Conservation (phyloP, 2,888 invertebrate genomes). For the Allacma fusca region DNA sequence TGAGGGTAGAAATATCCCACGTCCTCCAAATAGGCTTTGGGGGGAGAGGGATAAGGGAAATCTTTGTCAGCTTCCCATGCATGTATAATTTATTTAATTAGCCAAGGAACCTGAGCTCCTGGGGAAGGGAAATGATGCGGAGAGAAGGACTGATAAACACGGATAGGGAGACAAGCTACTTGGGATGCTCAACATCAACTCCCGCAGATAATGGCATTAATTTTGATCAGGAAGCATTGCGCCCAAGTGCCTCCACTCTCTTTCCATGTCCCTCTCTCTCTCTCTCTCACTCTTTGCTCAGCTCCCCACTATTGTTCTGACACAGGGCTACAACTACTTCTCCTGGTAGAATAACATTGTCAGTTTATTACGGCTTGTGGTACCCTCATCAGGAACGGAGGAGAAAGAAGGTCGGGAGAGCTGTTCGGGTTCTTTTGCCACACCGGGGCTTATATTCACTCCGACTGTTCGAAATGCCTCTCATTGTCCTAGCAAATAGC, state of each 20-base stretch:
- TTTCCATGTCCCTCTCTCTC: constrained; percentile 26
- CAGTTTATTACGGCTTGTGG: constrained; percentile 19
- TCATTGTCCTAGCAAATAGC: too few species aligned
- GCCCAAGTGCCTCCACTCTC: constrained; percentile 40
- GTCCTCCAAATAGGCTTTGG: too few species aligned
- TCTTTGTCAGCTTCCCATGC: constrained; percentile 38
- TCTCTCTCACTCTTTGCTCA: too few species aligned
- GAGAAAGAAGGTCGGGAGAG: too few species aligned
- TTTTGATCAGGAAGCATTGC: constrained; percentile 45
- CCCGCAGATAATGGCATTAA: constrained; percentile 48
- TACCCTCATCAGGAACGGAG: too few species aligned
- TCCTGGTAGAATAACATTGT: constrained; percentile 20
- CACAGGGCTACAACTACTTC: neutral
- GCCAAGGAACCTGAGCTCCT: constrained; percentile 45
- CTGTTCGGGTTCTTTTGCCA: too few species aligned
- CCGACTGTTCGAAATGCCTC: too few species aligned
- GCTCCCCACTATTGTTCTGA: too few species aligned
- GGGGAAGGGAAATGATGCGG: constrained; percentile 33
- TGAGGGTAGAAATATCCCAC: too few species aligned
- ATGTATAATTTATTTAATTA: constrained; percentile 51
- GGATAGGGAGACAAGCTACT: constrained; percentile 36
- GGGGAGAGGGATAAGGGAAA: neutral
- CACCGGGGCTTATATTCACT: too few species aligned
- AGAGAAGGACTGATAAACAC: constrained; percentile 26
- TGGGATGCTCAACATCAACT: constrained; percentile 46